Conservation (phyloP, 2,113 vertebrate species). For the Delphinapterus leucas region DNA sequence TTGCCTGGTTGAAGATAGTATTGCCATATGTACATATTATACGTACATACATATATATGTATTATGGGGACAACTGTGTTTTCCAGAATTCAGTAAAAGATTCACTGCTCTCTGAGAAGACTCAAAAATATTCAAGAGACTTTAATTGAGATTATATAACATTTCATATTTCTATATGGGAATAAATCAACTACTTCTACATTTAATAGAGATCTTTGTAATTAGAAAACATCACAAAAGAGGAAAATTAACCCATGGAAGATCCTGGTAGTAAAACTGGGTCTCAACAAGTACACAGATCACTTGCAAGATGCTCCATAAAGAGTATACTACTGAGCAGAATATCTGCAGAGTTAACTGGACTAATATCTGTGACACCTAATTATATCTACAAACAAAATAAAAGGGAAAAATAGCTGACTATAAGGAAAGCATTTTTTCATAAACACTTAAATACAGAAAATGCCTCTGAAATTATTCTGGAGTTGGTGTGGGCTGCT, state of each 20-base stretch:
- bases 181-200: neutral
- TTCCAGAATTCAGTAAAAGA: neutral
- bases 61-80: neutral
- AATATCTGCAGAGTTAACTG: neutral
- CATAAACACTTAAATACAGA: neutral
- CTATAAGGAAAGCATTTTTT: neutral
- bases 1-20: neutral
- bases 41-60: no score
- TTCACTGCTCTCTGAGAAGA: neutral
- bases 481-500: neutral
- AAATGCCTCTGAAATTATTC: neutral
- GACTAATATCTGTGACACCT: neutral
- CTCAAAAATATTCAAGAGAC: neutral
- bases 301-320: neutral
- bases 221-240: neutral
- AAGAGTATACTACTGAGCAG: neutral
- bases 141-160: neutral
- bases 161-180: neutral
- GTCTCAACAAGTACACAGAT: neutral
- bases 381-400: neutral
- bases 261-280: neutral
- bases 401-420: neutral
- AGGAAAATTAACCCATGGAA: neutral
- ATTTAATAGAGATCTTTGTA: neutral
- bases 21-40: neutral